Percentiles rank a stretch among this genome's conserved stretches.
These are phyloP conservation scores for Gnatocerus cornutus DNA, from an alignment of 2,888 invertebrate genomes.

Conservation along the genomic window DNA sequence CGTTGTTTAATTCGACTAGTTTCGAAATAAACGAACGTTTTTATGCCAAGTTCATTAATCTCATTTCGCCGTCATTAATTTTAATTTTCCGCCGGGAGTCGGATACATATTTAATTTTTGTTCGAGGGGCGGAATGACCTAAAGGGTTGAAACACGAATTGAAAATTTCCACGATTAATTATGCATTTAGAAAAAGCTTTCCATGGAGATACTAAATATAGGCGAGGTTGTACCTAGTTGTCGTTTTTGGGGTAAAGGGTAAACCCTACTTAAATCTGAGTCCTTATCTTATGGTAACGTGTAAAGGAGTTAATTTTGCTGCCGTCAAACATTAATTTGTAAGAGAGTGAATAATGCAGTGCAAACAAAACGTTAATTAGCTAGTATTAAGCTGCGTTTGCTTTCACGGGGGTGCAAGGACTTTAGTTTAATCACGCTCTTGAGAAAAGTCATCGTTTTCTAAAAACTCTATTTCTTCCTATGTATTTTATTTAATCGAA, in stretches of 20 bases:
- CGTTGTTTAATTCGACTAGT: conserved; percentile 29
- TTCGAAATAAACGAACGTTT: conserved; percentile 23
- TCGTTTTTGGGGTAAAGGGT: conserved; percentile 5
- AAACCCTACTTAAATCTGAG: conserved; percentile 15
- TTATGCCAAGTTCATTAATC: conserved; percentile 3
- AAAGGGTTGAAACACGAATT: conserved; percentile 14
- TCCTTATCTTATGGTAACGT: conserved; percentile 25
- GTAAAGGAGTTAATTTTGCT: conserved; percentile 40
- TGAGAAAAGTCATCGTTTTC: too few relatives aligned
- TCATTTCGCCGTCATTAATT: conserved; percentile 15
- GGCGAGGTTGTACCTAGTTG: too few relatives aligned
- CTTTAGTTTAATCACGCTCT: too few relatives aligned
- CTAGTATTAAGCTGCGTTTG: conserved; percentile 8
- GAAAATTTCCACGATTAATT: conserved; percentile 17
- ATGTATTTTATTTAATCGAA: too few relatives aligned
- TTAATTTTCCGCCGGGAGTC: conserved; percentile 15
- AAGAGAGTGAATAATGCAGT: conserved; percentile 41
- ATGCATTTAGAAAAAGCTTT: conserved; percentile 9
- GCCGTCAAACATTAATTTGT: conserved; percentile 41
- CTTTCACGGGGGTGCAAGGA: neutral
- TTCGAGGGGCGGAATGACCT: conserved; percentile 7
- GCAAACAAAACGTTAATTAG: conserved; percentile 42
- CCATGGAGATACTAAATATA: neutral
- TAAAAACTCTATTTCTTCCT: too few relatives aligned
- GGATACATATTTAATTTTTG: conserved; percentile 18